Evolutionary conservation across 1,140 invertebrate species (phyloP).

Genomic region (Drosophila nannoptera): DNA sequence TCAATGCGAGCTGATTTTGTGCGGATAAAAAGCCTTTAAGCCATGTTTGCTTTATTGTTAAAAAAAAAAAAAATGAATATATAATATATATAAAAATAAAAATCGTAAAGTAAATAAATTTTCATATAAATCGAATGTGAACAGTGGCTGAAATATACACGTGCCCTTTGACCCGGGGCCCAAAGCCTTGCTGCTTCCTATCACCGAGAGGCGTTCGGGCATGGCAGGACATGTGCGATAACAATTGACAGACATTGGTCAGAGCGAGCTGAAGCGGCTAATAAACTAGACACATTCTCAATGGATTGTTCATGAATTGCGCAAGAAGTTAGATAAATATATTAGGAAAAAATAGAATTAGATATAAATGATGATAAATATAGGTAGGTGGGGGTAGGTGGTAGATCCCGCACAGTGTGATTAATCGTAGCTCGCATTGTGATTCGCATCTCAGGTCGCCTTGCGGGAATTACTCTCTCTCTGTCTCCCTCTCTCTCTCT

Average conservation of each 20-base stretch:
- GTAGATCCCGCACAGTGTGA: too few species aligned
- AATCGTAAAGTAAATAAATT: conserved; percentile 39
- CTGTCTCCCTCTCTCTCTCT: too few species aligned
- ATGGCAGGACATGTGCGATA: not conserved
- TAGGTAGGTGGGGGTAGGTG: too few species aligned
- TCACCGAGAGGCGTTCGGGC: not conserved
- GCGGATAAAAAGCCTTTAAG: conserved; percentile 63
- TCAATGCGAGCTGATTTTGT: conserved; percentile 54
- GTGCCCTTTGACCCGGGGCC: conserved; percentile 21
- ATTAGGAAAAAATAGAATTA: not conserved
- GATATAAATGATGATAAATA: too few species aligned
- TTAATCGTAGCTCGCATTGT: too few species aligned
- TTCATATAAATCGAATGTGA: conserved; percentile 51
- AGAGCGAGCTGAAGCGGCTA: not conserved
- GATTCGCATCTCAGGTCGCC: too few species aligned
- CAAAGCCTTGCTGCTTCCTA: conserved; percentile 20
- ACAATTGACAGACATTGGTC: not conserved
- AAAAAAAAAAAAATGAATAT: conserved; percentile 18
- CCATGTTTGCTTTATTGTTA: conserved; percentile 69
- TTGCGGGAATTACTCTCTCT: too few species aligned
- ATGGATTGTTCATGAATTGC: not conserved
- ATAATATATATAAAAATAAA: conserved; percentile 19
- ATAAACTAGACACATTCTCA: not conserved
- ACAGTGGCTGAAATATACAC: conserved; percentile 35
- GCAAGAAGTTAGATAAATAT: too few species aligned